Base-by-base conservation (phyloP, 2,888 invertebrate genomes). In the Apotomis betuletana region DNA sequence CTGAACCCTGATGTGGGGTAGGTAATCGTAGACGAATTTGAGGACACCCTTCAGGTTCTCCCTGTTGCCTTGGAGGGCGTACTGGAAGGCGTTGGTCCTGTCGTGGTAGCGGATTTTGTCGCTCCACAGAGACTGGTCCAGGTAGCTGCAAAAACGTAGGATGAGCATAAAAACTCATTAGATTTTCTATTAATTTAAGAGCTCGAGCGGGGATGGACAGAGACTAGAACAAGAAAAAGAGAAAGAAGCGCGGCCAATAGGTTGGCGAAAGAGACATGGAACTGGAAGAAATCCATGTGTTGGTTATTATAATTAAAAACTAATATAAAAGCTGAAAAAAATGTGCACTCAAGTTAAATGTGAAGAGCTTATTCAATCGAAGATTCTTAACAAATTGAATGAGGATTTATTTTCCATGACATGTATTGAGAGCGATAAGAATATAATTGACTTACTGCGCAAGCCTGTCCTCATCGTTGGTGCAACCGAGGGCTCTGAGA, bases 21-120 rank as follows among this genome's bases (percentile, higher is more conserved):
- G 84, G 77, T 90, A 85, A 0, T 74, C 10, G 52, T 83, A 88
- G 0, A 95, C 84, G 84, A 95, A 95, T 10, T 92, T 80, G 3
- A 95, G 91, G 0, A 95, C 94, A 1, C 89, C 81, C 0, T 86
- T 83, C 9, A 95, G 82, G 75, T 95, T 95, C 77, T 94, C 92
- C 8, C 82, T 85, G 81, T 94, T 95, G 70, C 94, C 94, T 62
- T 90, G 90, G 38, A 95, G 93, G 0, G 95, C 94, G 12, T 85
- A 93, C 3, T 81, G 79, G 87, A 94, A 88, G 71, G 87, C 94
- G 59, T 90, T 90, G 0, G 90, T 85, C 12, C 89, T 86, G 84
- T 94, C 90, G 84, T 94, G 90, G 76, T 86, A 78, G 77, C 95
- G 86, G 77, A 95, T 90, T 68, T 79, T 88, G 71, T 87, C 87